Percentiles rank a stretch among this genome's conserved stretches.
Evolutionary conservation across 2,113 vertebrate species (phyloP).

Genomic region (Lanius ludovicianus): DNA sequence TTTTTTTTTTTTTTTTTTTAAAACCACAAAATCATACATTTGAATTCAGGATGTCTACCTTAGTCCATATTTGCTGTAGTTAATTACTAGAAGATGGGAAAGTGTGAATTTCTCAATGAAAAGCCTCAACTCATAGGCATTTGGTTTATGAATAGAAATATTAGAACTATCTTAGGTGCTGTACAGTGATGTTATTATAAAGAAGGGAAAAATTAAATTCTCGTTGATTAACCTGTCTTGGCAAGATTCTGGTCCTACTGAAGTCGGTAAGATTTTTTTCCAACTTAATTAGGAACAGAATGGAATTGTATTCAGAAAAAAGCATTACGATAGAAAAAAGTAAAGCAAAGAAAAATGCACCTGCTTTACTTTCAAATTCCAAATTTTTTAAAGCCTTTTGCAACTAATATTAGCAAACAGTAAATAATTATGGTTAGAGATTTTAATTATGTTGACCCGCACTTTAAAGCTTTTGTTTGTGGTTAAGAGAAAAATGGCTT

Average conservation of each 20-base stretch:
- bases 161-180: background rate
- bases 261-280: background rate
- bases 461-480: conserved; percentile 89
- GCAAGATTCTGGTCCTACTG: background rate
- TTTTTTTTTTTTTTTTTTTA: background rate
- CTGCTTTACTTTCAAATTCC: conserved; percentile 53
- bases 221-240: background rate
- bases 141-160: background rate
- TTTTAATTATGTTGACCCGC: conserved; percentile 86
- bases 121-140: background rate
- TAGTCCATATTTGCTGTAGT: background rate
- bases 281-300: conserved; percentile 18
- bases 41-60: background rate
- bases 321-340: background rate
- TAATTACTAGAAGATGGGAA: background rate
- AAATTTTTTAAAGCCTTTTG: conserved; percentile 45
- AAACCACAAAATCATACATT: background rate
- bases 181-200: conserved; percentile 18
- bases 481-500: conserved; percentile 84
- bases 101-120: background rate
- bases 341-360: conserved; percentile 18
- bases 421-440: conserved; percentile 66
- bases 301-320: background rate
- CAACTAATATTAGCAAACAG: conserved; percentile 59
- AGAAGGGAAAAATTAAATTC: conserved; percentile 11